Conservation (phyloP, 2,797 vertebrate species). For the Triplophysa bombifrons region DNA sequence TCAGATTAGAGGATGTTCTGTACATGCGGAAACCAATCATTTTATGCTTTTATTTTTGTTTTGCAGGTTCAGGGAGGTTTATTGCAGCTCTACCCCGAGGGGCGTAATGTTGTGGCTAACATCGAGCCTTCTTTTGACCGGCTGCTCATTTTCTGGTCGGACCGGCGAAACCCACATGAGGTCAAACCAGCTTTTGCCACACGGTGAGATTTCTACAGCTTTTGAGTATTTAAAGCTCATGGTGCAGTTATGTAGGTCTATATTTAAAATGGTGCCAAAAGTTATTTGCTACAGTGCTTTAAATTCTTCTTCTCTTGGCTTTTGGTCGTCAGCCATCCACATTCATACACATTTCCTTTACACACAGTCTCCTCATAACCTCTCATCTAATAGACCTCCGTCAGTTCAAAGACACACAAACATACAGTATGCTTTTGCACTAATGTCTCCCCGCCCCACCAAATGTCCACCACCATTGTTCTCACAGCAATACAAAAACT, state of each 20-base stretch:
- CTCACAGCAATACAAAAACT: slow-evolving; percentile 15
- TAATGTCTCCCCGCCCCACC: not conserved
- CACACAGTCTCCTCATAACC: not conserved
- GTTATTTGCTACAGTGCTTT: not conserved
- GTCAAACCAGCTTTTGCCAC: slow-evolving; percentile 88
- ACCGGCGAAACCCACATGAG: slow-evolving; percentile 91
- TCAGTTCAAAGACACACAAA: slow-evolving; percentile 1
- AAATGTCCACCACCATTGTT: slow-evolving; percentile 4
- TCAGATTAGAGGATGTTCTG: not conserved
- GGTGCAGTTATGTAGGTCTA: too few relatives aligned
- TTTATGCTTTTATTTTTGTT: slow-evolving; percentile 35
- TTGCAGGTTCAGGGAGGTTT: slow-evolving; percentile 85
- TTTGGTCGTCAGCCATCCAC: not conserved
- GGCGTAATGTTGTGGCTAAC: slow-evolving; percentile 85
- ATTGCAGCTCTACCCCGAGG: slow-evolving; percentile 89
- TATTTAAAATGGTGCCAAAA: too few relatives aligned
- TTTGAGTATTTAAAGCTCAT: too few relatives aligned
- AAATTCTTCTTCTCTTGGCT: not conserved
- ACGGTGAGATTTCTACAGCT: slow-evolving; percentile 73
- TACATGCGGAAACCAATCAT: not conserved
- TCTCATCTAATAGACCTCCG: slow-evolving; percentile 19
- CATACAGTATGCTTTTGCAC: slow-evolving; percentile 8
- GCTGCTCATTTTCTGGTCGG: slow-evolving; percentile 91
- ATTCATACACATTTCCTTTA: slow-evolving; percentile 12
- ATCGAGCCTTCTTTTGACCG: slow-evolving; percentile 87